Percentiles rank a stretch among this genome's conserved stretches.
Evolutionary conservation across 2,113 vertebrate species (phyloP).

Genomic region (Oreochromis aureus): DNA sequence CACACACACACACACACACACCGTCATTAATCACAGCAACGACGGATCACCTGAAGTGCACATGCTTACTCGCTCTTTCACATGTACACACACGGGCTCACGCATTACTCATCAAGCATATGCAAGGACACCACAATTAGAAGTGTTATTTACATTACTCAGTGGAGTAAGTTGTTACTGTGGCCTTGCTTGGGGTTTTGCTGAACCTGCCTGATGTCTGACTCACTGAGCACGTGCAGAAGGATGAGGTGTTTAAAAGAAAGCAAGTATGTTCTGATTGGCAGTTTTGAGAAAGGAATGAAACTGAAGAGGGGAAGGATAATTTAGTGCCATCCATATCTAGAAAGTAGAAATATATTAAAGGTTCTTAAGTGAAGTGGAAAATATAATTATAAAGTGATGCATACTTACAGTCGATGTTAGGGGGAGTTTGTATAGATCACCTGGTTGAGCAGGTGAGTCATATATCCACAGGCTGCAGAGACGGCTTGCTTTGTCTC

Average conservation of each 20-base stretch:
- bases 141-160: not conserved
- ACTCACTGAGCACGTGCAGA: not conserved
- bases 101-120: not conserved
- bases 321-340: not conserved
- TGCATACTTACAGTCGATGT: rapidly evolving
- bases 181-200: not conserved
- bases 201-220: not conserved
- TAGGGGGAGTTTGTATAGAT: not conserved
- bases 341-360: not conserved
- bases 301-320: not conserved
- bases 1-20: not conserved
- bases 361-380: not conserved
- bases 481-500: not conserved
- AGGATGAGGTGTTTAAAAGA: not conserved
- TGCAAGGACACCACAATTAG: not conserved
- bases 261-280: not conserved
- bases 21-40: conserved; percentile 13
- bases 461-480: not conserved
- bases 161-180: not conserved
- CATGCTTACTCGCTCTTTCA: not conserved
- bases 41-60: not conserved
- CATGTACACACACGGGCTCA: not conserved
- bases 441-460: not conserved
- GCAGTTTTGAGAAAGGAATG: not conserved
- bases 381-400: not conserved